phyloP scores from a whole-genome alignment of 2,888 invertebrate genomes.

The Hemithea aestivaria region DNA sequence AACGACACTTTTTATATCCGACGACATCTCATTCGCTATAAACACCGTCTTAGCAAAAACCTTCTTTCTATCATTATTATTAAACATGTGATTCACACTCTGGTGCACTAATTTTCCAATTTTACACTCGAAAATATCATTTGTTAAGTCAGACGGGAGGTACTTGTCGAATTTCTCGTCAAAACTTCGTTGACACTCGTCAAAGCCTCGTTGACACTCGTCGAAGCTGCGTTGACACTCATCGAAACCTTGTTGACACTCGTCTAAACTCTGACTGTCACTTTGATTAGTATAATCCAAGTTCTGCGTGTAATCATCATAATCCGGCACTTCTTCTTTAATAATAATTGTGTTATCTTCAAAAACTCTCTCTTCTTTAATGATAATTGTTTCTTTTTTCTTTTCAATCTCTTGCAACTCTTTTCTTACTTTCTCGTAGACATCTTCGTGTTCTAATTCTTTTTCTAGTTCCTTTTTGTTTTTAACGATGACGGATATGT shows the following conservation, averaged over 20 bases:
- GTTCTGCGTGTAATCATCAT: conserved; percentile 1
- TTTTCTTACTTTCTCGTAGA: conserved; percentile 26
- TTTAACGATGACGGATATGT: conserved; percentile 19
- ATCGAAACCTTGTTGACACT: not conserved
- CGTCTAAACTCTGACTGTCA: no score
- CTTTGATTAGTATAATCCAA: no score
- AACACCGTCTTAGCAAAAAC: conserved; percentile 67
- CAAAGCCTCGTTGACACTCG: not conserved
- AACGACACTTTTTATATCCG: conserved; percentile 39
- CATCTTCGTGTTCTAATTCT: conserved; percentile 27
- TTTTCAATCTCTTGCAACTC: conserved; percentile 18
- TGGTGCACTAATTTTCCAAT: conserved; percentile 66
- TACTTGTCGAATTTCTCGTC: not conserved
- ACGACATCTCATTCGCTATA: conserved; percentile 43
- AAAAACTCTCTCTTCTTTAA: not conserved
- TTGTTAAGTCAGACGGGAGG: conserved; percentile 1
- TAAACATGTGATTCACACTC: conserved; percentile 66
- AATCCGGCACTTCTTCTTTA: conserved; percentile 11
- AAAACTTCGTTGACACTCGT: conserved; percentile 1
- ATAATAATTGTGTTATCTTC: conserved; percentile 8
- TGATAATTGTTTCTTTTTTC: conserved; percentile 5
- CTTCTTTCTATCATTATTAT: conserved; percentile 55
- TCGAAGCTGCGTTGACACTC: not conserved
- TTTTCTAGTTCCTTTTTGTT: conserved; percentile 19
- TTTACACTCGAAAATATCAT: conserved; percentile 56